Percentiles rank a stretch among this genome's conserved stretches.
Evolutionary conservation across 1,140 invertebrate species (phyloP).

Genomic region (Nomia melanderi): DNA sequence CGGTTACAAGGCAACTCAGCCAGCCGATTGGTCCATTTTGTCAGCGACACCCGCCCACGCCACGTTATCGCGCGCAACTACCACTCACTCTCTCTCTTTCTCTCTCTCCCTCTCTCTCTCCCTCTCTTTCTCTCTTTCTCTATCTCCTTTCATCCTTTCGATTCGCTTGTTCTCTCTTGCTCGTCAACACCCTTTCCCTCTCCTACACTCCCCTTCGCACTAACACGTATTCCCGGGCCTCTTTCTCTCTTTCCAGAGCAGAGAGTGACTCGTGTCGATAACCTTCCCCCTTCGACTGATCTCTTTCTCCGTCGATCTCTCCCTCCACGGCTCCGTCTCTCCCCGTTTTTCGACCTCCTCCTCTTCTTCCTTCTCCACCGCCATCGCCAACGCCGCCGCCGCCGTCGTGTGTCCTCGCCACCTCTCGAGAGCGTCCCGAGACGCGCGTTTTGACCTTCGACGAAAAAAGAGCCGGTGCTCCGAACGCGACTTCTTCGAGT

Average conservation of each 20-base stretch:
- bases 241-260: constrained; percentile 33
- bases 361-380: no score
- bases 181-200: constrained; percentile 8
- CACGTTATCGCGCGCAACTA: constrained; percentile 69
- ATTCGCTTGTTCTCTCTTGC: constrained; percentile 36
- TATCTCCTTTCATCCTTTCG: constrained; percentile 7
- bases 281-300: constrained; percentile 33
- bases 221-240: constrained; percentile 40
- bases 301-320: constrained; percentile 25
- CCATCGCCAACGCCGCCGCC: no score
- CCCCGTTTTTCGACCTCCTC: constrained; percentile 18
- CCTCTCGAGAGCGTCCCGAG: constrained; percentile 3
- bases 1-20: constrained; percentile 72
- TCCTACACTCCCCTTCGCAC: constrained; percentile 21
- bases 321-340: constrained; percentile 38
- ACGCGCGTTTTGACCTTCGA: constrained; percentile 52
- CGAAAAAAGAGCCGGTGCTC: constrained; percentile 47
- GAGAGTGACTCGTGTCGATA: constrained; percentile 34
- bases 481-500: constrained; percentile 51
- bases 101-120: constrained; percentile 16
- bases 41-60: constrained; percentile 79
- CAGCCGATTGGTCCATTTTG: constrained; percentile 77
- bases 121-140: constrained; percentile 44
- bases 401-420: background rate
- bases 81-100: constrained; percentile 42